These are phyloP conservation scores for Eupelmus urozonus DNA, from an alignment of 2,888 invertebrate species.

Conservation along the genomic window DNA sequence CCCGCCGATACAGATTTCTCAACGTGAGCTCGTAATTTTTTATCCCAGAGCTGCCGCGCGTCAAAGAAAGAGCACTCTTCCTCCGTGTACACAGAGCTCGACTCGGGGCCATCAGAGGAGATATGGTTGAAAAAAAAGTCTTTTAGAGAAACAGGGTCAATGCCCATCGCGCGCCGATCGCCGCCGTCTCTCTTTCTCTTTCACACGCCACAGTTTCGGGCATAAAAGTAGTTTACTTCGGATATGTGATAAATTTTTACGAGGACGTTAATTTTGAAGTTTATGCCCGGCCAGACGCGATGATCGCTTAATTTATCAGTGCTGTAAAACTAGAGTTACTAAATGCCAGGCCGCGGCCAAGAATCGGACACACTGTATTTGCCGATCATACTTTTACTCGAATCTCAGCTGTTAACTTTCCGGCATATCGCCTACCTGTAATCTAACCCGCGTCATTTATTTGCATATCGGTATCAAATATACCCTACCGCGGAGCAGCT, in stretches of 20 bases:
- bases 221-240: slow-evolving; percentile 2
- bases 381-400: too few species aligned
- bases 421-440: too few species aligned
- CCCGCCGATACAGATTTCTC: too few species aligned
- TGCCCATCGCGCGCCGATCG: not conserved
- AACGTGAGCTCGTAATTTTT: slow-evolving; percentile 31
- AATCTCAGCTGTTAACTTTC: too few species aligned
- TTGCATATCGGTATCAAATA: too few species aligned
- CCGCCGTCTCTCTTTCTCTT: slow-evolving; percentile 22
- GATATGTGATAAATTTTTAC: slow-evolving; percentile 10
- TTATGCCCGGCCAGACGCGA: not conserved
- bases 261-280: slow-evolving; percentile 42
- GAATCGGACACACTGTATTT: too few species aligned
- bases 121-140: slow-evolving; percentile 6
- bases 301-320: slow-evolving; percentile 26
- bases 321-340: slow-evolving; percentile 17
- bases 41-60: not conserved
- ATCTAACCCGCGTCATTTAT: too few species aligned
- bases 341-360: not conserved
- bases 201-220: slow-evolving; percentile 37
- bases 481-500: too few species aligned
- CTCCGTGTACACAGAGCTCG: not conserved
- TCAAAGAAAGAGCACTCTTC: not conserved
- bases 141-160: slow-evolving; percentile 24
- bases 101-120: too few species aligned